Evolutionary conservation across 2,113 vertebrate genomes (phyloP).

Genomic region (Cebidichthys violaceus): DNA sequence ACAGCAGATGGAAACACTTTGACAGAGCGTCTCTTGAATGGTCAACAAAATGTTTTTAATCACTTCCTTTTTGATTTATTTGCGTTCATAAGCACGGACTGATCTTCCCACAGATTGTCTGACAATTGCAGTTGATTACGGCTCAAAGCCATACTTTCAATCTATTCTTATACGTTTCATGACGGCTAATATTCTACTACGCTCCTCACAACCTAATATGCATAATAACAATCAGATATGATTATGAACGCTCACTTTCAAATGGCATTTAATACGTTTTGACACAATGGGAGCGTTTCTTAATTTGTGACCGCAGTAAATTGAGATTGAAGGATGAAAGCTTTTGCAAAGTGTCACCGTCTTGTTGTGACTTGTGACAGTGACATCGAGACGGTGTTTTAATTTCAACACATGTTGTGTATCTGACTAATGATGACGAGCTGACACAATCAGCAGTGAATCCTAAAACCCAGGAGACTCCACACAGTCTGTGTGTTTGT

Average conservation of each 20-base stretch:
- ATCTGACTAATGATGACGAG: not conserved
- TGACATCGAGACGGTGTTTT: not conserved
- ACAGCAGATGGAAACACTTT: constrained; percentile 35
- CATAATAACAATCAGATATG: not conserved
- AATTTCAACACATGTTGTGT: not conserved
- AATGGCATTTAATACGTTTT: constrained; percentile 26
- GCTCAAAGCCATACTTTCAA: not conserved
- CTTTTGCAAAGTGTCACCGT: not conserved
- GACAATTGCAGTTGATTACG: not conserved
- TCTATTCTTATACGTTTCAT: constrained; percentile 2
- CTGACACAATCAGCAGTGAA: not conserved
- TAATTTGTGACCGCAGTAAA: not conserved
- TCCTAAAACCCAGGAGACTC: not conserved
- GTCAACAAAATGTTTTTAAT: not conserved
- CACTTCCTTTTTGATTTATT: not conserved
- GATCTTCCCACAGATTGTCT: not conserved
- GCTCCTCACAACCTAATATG: constrained; percentile 1
- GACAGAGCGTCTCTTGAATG: constrained; percentile 16
- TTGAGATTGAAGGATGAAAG: not conserved
- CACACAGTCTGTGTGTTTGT: not conserved
- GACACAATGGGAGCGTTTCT: constrained; percentile 12
- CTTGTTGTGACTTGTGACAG: not conserved
- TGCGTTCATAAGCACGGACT: not conserved
- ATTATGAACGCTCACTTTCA: constrained; percentile 25
- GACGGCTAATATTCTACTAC: constrained; percentile 7